Evolutionary conservation across 2,113 vertebrate species (phyloP).

Genomic region (human): DNA sequence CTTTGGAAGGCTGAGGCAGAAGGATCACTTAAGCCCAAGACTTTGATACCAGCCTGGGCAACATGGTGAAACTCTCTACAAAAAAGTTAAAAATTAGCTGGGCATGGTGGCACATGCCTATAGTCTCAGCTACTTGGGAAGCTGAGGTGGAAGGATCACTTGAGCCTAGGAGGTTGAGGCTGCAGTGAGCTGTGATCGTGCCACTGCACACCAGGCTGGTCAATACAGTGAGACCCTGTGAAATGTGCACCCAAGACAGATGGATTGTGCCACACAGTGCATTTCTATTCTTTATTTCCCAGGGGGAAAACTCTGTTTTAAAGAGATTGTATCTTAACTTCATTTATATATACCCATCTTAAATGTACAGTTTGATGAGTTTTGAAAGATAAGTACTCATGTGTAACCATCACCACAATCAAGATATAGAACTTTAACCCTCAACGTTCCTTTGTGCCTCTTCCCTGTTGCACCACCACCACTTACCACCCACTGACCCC

Average conservation of each 20-base stretch:
- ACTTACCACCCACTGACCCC: too few species aligned
- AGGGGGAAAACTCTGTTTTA: not conserved
- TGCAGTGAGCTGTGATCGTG: too few species aligned
- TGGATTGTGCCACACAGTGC: not conserved
- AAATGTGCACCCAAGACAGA: not conserved
- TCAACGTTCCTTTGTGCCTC: not conserved
- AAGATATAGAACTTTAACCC: not conserved
- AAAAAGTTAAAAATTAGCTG: too few species aligned
- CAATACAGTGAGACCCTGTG: not conserved
- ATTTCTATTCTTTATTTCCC: conserved; percentile 13
- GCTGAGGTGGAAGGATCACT: too few species aligned
- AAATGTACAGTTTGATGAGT: not conserved
- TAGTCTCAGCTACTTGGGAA: too few species aligned
- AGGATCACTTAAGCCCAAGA: too few species aligned
- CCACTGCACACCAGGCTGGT: too few species aligned
- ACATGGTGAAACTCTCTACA: too few species aligned
- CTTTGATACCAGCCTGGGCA: too few species aligned
- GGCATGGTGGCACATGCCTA: too few species aligned
- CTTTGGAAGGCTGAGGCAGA: too few species aligned
- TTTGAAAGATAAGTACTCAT: not conserved
- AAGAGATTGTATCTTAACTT: conserved; percentile 11
- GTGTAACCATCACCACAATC: not conserved
- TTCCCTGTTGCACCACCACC: not conserved
- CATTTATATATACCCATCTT: not conserved
- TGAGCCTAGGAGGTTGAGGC: too few species aligned